A percentile compares a stretch with the other conserved stretches of the same genome.
Conservation (phyloP, 2,113 vertebrate species). For the Labrus mixtus region DNA sequence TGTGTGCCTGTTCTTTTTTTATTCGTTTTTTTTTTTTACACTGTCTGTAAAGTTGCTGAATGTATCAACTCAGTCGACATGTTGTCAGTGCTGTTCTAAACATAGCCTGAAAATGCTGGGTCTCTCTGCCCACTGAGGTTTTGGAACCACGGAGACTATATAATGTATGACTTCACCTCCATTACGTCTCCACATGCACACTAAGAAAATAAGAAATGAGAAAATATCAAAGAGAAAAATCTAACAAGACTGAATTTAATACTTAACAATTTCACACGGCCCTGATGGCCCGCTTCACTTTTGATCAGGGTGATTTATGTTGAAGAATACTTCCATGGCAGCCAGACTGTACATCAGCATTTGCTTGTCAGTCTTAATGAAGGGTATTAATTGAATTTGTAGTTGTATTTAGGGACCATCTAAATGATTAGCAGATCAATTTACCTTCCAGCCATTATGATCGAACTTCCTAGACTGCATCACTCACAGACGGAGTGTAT, state of each 20-base stretch:
- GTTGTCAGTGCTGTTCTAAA: conserved; percentile 7
- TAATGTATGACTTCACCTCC: neutral
- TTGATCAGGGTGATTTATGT: neutral
- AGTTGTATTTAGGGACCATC: conserved; percentile 65
- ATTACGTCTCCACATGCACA: neutral
- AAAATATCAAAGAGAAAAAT: neutral
- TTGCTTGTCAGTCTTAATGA: conserved; percentile 58
- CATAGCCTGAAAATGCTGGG: conserved; percentile 1
- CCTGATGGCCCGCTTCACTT: neutral
- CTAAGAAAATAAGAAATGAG: neutral
- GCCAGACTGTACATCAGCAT: conserved; percentile 9
- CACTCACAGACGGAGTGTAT: conserved; percentile 18
- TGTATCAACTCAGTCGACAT: neutral
- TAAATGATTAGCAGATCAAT: conserved; percentile 49
- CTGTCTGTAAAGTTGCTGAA: neutral
- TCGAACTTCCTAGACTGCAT: neutral
- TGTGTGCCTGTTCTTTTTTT: too few species aligned
- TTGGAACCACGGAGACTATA: neutral
- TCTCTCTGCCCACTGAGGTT: neutral
- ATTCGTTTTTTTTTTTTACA: too few species aligned
- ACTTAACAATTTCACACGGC: neutral
- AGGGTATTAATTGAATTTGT: conserved; percentile 62
- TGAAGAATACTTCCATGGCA: conserved; percentile 23
- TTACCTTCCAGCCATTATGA: conserved; percentile 24
- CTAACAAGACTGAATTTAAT: neutral